A percentile compares a stretch with the other conserved stretches of the same genome.
Conservation (phyloP, 2,113 vertebrate species). For the Hystrix brachyura region DNA sequence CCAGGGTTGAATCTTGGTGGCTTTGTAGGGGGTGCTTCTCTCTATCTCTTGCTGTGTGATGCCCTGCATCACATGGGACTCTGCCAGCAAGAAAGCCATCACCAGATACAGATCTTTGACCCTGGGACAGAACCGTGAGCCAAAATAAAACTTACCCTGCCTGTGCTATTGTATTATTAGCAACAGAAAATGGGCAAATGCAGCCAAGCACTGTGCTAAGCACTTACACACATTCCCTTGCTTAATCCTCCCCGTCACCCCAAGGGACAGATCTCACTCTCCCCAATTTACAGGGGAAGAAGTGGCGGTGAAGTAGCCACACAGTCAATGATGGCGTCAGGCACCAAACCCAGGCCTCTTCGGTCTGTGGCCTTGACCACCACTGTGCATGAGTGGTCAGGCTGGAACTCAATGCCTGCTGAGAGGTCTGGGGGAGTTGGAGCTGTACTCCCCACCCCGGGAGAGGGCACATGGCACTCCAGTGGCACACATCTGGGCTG, state of each 20-base stretch:
- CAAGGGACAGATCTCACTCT: background rate
- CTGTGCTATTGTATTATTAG: background rate
- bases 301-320: background rate
- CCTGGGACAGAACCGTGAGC: background rate
- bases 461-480: background rate
- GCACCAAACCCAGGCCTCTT: background rate
- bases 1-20: background rate
- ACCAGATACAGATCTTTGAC: background rate
- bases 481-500: background rate
- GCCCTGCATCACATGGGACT: background rate
- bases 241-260: background rate
- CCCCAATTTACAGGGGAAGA: background rate
- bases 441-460: background rate
- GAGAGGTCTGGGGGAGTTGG: background rate
- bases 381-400: background rate
- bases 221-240: background rate
- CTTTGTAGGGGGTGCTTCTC: background rate
- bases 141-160: background rate
- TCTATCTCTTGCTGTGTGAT: background rate
- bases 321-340: background rate
- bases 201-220: background rate
- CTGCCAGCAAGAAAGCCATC: constrained; percentile 19
- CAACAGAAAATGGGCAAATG: background rate
- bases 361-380: background rate
- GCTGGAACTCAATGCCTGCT: background rate